Evolutionary conservation across 2,113 vertebrate genomes (phyloP).

Genomic region (Gorsachius goisagi): DNA sequence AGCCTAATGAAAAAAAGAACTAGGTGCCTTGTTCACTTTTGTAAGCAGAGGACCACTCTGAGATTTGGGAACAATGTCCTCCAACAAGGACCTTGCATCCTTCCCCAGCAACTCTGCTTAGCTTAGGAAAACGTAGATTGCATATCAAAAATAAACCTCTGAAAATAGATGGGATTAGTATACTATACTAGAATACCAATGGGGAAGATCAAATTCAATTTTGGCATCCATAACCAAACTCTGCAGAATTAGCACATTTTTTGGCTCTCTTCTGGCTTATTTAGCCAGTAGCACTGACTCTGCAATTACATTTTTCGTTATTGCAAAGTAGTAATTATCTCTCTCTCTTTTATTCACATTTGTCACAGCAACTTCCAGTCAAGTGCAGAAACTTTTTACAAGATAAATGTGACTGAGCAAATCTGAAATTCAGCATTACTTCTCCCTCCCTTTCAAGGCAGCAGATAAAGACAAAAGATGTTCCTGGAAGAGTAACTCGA

Average conservation of each 20-base stretch:
- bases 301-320: slow-evolving; percentile 9
- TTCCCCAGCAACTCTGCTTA: not conserved
- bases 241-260: not conserved
- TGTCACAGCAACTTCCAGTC: not conserved
- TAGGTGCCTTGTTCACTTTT: not conserved
- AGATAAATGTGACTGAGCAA: not conserved
- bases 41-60: not conserved
- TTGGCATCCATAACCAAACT: not conserved
- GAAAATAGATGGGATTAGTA: not conserved
- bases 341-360: not conserved
- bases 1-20: not conserved
- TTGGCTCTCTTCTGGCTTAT: not conserved
- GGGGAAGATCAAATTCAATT: slow-evolving; percentile 9
- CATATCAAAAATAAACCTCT: not conserved
- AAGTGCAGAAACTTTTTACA: not conserved
- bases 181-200: not conserved
- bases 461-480: not conserved
- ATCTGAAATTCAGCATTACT: not conserved
- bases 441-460: not conserved
- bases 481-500: not conserved
- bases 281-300: slow-evolving; percentile 31
- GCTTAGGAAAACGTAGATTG: not conserved
- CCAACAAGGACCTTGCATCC: not conserved
- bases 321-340: slow-evolving; percentile 9
- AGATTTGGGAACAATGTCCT: not conserved